Conservation (phyloP, 53 echinoderm and acorn worm species). For the Arbacia lixula region DNA sequence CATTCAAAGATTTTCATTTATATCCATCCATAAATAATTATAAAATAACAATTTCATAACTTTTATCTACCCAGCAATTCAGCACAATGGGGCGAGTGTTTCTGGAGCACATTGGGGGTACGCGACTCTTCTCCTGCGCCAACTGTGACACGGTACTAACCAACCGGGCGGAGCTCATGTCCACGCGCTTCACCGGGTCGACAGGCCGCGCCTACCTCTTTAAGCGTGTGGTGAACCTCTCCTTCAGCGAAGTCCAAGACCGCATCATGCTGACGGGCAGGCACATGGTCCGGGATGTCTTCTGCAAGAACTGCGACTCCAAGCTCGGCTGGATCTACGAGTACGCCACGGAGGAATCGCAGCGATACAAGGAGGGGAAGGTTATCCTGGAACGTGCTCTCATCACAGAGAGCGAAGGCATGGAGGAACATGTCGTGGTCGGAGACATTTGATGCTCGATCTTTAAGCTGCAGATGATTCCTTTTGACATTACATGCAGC, state of each 20-base stretch:
- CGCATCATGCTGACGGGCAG: conserved; percentile 93
- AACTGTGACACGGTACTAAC: conserved; percentile 96
- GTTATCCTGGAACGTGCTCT: conserved; percentile 92
- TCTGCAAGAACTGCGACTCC: conserved; percentile 94
- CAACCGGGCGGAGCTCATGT: conserved; percentile 92
- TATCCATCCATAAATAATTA: no score
- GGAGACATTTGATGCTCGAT: conserved; percentile 45
- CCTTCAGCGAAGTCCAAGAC: conserved; percentile 93
- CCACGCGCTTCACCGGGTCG: conserved; percentile 91
- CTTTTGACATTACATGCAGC: conserved; percentile 9
- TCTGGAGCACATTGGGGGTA: conserved; percentile 92
- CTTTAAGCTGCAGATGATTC: neutral
- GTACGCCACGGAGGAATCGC: conserved; percentile 93
- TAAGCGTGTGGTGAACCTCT: conserved; percentile 91
- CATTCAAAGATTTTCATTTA: no score
- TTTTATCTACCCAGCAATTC: no score
- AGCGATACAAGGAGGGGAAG: conserved; percentile 95
- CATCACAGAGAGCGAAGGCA: conserved; percentile 94
- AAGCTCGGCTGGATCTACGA: conserved; percentile 98
- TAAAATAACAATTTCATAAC: no score
- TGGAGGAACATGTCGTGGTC: conserved; percentile 72
- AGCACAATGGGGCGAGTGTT: conserved; percentile 91
- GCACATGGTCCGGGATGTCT: conserved; percentile 96
- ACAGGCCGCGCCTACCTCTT: conserved; percentile 96
- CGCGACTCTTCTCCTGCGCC: conserved; percentile 91